These are phyloP conservation scores for Brachionus rubens DNA, from an alignment of 1,140 invertebrate species.

Conservation along the genomic window DNA sequence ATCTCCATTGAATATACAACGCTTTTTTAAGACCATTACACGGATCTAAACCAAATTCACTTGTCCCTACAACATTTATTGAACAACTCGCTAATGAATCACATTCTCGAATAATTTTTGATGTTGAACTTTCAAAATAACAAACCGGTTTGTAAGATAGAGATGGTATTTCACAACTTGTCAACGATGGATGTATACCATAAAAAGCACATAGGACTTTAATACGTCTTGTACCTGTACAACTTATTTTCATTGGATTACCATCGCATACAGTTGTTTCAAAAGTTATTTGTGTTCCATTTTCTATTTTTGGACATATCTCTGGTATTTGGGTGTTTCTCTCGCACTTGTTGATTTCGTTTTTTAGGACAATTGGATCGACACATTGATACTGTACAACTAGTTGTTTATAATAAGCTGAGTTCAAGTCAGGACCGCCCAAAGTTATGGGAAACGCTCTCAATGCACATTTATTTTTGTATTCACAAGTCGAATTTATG, in stretches of 20 bases:
- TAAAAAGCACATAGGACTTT: conserved; percentile 12
- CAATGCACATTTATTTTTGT: not conserved
- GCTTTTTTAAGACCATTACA: conserved; percentile 40
- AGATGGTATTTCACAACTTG: not conserved
- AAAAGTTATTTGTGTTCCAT: not conserved
- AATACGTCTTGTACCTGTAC: not conserved
- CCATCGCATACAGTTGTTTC: conserved; percentile 26
- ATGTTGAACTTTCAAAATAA: conserved; percentile 20
- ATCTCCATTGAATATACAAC: conserved; percentile 23
- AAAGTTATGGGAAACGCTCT: not conserved
- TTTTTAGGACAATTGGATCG: not conserved
- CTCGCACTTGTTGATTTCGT: not conserved
- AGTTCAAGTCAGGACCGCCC: conserved; percentile 1
- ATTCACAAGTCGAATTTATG: conserved; percentile 13
- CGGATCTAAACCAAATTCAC: conserved; percentile 7
- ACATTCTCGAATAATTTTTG: not conserved
- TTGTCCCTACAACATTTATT: not conserved
- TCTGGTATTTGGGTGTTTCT: not conserved
- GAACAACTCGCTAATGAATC: not conserved
- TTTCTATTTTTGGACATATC: conserved; percentile 18
- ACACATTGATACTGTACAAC: conserved; percentile 44
- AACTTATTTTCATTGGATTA: not conserved
- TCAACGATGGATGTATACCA: conserved; percentile 23
- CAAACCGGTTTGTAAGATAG: conserved; percentile 15
- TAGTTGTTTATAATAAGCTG: conserved; percentile 6